Evolutionary conservation across 2,888 invertebrate genomes (phyloP), one percentile per base, ranked within the genome.

Genomic region (Agonopterix heracliana): DNA sequence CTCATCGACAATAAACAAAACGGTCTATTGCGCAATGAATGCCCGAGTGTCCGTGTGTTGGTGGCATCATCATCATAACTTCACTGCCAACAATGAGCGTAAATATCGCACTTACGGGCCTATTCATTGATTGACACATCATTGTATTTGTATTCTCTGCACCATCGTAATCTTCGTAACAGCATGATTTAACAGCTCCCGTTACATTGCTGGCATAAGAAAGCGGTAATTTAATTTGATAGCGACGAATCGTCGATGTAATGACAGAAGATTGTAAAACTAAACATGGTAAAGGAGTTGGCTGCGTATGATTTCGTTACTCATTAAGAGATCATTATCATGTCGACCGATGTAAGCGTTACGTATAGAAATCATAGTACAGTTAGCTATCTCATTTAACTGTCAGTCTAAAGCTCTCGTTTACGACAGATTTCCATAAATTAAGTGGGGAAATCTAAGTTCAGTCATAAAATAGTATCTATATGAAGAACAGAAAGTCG

Each of bases 271-370:
- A 41, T 35, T 12, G 11, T 8, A 35, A 26, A 41, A 41, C 57
- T 12, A 38, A 41, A 40, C 40, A 40, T 10, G 11, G 17, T 36
- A 9, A 41, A 47, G n/a, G 49, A 41, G 46, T 17, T 48, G 26
- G 5, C 26, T 48, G 50, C 51, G 58, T 61, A 61, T 60, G 62
- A 59, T 58, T 62, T 63, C 53, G 63, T 60, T 64, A 62, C 66
- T 68, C 68, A 73, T 73, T 68, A 71, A 71, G 60, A 64, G 63
- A 66, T 71, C 67, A 66, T 68, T 65, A 66, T 61, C 59, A 44
- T 9, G 26, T 17, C 40, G 17, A 36, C 45, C 13, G 11, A 40
- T 34, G 40, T 46, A 11, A 45, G 44, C 44, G 45, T 35, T 45
- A 36, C 13, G 40, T 40, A 40, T 12, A 35, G 45, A 40, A 17